These are phyloP conservation scores for Nannoperca australis DNA, from an alignment of 2,797 vertebrate genomes.

Conservation along the genomic window DNA sequence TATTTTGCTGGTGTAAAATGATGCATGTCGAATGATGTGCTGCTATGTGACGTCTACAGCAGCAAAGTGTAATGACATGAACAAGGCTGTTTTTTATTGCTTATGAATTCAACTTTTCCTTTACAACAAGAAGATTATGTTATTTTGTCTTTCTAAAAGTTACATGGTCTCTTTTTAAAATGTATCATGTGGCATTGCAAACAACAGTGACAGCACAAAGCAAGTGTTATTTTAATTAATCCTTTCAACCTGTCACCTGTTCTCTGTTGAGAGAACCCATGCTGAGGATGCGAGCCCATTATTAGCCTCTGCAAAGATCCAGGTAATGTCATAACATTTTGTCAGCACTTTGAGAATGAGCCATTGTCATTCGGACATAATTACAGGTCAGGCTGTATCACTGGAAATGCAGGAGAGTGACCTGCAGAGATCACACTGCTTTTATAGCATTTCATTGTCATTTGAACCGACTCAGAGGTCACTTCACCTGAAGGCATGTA, in stretches of 20 bases:
- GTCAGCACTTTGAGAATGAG: constrained; percentile 69
- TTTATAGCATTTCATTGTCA: constrained; percentile 75
- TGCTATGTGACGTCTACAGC: neutral
- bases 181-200: neutral
- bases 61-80: neutral
- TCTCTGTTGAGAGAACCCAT: constrained; percentile 28
- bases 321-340: constrained; percentile 63
- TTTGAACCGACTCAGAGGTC: constrained; percentile 69
- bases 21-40: neutral
- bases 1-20: neutral
- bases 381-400: constrained; percentile 70
- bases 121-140: neutral
- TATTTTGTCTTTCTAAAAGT: neutral
- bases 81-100: neutral
- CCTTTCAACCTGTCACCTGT: constrained; percentile 37
- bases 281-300: constrained; percentile 34
- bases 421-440: constrained; percentile 67
- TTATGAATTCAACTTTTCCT: neutral
- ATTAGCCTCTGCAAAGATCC: constrained; percentile 43
- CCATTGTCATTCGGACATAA: constrained; percentile 79
- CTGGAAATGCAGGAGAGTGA: constrained; percentile 64
- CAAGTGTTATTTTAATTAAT: constrained; percentile 23
- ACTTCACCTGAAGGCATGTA: constrained; percentile 75
- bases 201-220: constrained; percentile 3
- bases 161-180: neutral